Percentiles rank a stretch among this genome's conserved stretches.
Evolutionary conservation across 2,113 vertebrate species (phyloP).

Genomic region (Pelobates fuscus): DNA sequence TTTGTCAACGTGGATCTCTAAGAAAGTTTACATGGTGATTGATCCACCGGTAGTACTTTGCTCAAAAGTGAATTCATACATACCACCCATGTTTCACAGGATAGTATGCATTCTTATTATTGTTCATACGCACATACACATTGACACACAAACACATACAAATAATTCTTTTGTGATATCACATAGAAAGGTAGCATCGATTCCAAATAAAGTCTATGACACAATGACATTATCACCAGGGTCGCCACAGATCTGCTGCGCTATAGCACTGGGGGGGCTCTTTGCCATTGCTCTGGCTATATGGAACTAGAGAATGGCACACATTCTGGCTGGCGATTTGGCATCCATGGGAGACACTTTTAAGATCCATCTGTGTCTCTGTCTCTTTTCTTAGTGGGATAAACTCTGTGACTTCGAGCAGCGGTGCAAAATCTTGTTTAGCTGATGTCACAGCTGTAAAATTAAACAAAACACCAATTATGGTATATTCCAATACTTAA

Average conservation of each 20-base stretch:
- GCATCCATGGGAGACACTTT: conserved; percentile 54
- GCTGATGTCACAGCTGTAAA: conserved; percentile 18
- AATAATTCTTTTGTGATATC: not conserved
- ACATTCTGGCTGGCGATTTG: conserved; percentile 7
- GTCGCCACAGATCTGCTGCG: conserved; percentile 56
- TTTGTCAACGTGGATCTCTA: no score
- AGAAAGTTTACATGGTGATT: no score
- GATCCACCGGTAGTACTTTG: no score
- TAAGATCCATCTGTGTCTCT: conserved; percentile 41
- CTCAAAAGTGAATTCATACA: no score
- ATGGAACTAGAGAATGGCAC: not conserved
- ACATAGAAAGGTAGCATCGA: not conserved
- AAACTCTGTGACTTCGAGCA: conserved; percentile 57
- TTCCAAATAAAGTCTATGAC: not conserved
- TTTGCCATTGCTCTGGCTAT: not conserved
- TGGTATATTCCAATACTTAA: not conserved
- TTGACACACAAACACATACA: not conserved
- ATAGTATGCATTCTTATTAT: no score
- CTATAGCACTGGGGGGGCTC: conserved; percentile 1
- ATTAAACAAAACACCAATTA: not conserved
- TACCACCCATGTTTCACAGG: no score
- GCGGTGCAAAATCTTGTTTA: conserved; percentile 53
- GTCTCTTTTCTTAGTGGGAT: conserved; percentile 49
- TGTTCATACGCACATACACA: no score
- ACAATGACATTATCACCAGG: conserved; percentile 50